These are phyloP conservation scores for Anarrhichthys ocellatus DNA, from an alignment of 2,113 vertebrate genomes.

Conservation along the genomic window DNA sequence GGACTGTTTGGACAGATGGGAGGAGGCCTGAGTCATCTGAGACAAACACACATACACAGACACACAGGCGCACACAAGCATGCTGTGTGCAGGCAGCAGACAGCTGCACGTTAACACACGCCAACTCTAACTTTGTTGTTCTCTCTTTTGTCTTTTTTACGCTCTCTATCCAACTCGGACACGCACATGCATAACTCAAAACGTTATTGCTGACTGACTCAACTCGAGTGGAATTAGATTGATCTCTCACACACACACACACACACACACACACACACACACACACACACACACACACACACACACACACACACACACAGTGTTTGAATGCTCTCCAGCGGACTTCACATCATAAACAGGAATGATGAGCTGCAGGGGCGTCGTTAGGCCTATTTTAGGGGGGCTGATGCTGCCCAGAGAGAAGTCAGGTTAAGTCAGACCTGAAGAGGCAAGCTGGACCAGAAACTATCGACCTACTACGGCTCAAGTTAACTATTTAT, in stretches of 20 bases:
- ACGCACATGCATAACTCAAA: slow-evolving; percentile 14
- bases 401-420: no score
- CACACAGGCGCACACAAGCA: neutral
- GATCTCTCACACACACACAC: neutral
- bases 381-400: no score
- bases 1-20: slow-evolving; percentile 17
- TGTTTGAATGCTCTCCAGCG: slow-evolving; percentile 51
- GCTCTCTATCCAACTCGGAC: neutral
- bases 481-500: no score
- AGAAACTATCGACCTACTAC: no score
- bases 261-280: neutral
- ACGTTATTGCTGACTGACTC: slow-evolving; percentile 26
- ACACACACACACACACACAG: slow-evolving; percentile 17
- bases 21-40: slow-evolving; percentile 24
- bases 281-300: neutral
- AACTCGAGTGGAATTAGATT: slow-evolving; percentile 8
- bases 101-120: neutral
- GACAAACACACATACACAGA: slow-evolving; percentile 30
- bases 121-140: slow-evolving; percentile 19
- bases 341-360: slow-evolving; percentile 39
- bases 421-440: no score
- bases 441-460: no score
- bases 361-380: slow-evolving; percentile 2
- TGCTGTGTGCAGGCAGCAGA: neutral
- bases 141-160: slow-evolving; percentile 26